Base-by-base conservation (phyloP, 2,797 vertebrate genomes). In the Yasuhikotakia modesta region DNA sequence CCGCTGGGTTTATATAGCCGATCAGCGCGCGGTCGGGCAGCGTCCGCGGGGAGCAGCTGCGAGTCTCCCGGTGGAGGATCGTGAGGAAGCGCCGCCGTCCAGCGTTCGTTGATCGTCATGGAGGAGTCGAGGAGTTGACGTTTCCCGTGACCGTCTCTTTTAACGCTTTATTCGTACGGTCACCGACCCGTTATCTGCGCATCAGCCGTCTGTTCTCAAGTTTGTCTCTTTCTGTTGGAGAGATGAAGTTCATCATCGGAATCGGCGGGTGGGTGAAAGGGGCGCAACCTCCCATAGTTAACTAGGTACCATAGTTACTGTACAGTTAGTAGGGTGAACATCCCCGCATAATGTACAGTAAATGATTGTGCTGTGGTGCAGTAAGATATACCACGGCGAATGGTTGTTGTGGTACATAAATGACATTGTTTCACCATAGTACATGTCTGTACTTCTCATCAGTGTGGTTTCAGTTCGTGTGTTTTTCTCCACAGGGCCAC, bases 221-320 rank as follows among this genome's bases (percentile, higher is more conserved):
- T 53, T 74, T 0, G 2, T 78, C 72, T 21, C 19, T 21, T 30
- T 77, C 13, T 80, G 4, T 74, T 57, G 65, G 60, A 83, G 30
- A 50, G 87, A 96, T 96, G 95, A 94, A 95, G 92, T 89, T 92
- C 91, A 93, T 96, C 88, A 92, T 96, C 86, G 94, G 95, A 86
- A 93, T 96, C 81, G 95, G 95, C 85, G 95, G 95, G 95, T 94
- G 83, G 95, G 95, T 90, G 1, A 10, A 22, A 80, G 32, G 16
- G 50, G 46, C 70, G 57, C 48, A 21, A 46, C 81, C 79, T 70
- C 53, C n/a, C n/a, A n/a, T n/a, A n/a, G n/a, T n/a, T n/a, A n/a
- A n/a, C n/a, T n/a, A n/a, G n/a, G n/a, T n/a, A n/a, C n/a, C n/a
- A n/a, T n/a, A n/a, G n/a, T n/a, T n/a, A n/a, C n/a, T n/a, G n/a